phyloP scores from a whole-genome alignment of 2,113 vertebrate species.

The Amphiprion percula region DNA sequence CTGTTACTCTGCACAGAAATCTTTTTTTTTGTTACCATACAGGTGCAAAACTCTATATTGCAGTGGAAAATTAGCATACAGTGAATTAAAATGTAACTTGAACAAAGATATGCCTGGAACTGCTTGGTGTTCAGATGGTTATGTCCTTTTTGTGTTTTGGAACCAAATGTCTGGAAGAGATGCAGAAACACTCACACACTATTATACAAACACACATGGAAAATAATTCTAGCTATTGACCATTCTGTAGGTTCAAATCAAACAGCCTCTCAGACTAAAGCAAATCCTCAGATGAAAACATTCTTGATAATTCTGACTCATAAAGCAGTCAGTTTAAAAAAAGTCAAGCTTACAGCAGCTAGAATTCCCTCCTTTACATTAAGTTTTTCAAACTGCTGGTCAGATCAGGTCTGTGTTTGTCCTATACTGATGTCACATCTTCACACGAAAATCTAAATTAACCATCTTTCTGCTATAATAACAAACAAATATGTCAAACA shows the following conservation, averaged over 20 bases:
- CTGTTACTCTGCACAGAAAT: too few species aligned
- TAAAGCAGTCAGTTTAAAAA: not conserved
- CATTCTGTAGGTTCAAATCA: not conserved
- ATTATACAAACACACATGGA: not conserved
- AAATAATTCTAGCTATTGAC: not conserved
- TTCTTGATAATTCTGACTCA: not conserved
- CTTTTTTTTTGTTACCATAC: too few species aligned
- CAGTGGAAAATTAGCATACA: too few species aligned
- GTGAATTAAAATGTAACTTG: too few species aligned
- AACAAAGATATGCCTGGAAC: too few species aligned
- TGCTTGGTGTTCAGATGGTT: too few species aligned
- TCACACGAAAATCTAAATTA: not conserved
- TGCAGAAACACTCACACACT: not conserved
- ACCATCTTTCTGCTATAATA: not conserved
- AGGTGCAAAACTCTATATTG: too few species aligned
- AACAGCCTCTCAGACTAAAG: not conserved
- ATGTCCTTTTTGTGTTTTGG: not conserved
- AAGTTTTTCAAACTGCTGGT: not conserved
- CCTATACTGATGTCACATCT: too few species aligned
- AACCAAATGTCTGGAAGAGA: conserved; percentile 21
- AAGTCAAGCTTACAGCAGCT: not conserved
- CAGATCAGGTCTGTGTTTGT: not conserved
- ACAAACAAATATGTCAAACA: conserved; percentile 1
- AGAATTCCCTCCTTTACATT: too few species aligned
- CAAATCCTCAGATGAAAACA: not conserved